A percentile compares a stretch with the other conserved stretches of the same genome.
phyloP scores from a whole-genome alignment of 2,888 invertebrate genomes.

The Euproctis similis region DNA sequence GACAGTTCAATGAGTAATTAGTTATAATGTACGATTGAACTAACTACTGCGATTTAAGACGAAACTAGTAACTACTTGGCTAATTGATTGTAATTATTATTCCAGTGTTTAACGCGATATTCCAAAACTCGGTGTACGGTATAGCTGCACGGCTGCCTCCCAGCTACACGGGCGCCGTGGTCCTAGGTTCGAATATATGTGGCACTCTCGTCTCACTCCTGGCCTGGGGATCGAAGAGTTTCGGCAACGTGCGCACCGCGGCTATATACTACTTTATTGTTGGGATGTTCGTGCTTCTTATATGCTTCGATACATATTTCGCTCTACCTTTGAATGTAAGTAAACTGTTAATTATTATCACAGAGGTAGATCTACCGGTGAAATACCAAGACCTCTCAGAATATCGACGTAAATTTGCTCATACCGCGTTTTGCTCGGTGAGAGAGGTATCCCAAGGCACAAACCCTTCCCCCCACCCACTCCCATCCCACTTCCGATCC shows the following conservation, averaged over 20 bases:
- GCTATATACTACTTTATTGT: constrained; percentile 98
- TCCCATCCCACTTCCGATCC: no score
- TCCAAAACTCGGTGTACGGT: constrained; percentile 98
- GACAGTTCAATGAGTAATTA: no score
- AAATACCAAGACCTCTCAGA: no score
- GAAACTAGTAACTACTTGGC: no score
- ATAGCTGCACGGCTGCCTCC: constrained; percentile 94
- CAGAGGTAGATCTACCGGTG: no score
- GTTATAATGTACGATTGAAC: no score
- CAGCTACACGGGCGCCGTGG: constrained; percentile 95
- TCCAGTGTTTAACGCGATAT: constrained; percentile 85
- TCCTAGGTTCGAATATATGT: constrained; percentile 94
- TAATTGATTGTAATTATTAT: neutral
- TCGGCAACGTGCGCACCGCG: constrained; percentile 83
- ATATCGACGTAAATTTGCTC: no score
- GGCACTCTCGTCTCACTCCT: constrained; percentile 91
- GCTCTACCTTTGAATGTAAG: constrained; percentile 95
- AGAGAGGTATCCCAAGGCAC: no score
- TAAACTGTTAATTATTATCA: no score
- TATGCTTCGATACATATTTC: constrained; percentile 97
- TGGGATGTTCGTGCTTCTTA: constrained; percentile 91
- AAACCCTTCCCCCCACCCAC: no score
- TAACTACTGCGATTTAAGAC: no score
- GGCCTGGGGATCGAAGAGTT: constrained; percentile 78
- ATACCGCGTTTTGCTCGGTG: no score